Conservation (phyloP, 2,797 vertebrate species). For the Pseudocheirus occidentalis region DNA sequence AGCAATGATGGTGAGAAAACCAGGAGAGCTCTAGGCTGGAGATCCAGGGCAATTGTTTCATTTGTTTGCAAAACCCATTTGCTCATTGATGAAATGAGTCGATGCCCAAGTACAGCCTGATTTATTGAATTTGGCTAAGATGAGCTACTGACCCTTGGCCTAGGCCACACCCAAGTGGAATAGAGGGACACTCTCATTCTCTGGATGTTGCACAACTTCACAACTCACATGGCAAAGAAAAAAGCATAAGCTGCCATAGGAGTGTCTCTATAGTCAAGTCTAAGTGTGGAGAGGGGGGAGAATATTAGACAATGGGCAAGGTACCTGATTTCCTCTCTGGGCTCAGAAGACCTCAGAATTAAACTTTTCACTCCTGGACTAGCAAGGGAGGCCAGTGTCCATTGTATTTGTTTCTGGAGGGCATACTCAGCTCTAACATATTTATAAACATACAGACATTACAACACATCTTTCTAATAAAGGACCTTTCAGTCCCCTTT, state of each 20-base stretch:
- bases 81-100: not conserved
- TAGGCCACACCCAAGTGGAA: not conserved
- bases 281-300: constrained; percentile 28
- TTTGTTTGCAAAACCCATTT: not conserved
- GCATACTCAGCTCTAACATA: not conserved
- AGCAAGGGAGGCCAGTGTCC: constrained; percentile 10
- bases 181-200: not conserved
- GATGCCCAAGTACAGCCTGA: not conserved
- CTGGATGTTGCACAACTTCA: not conserved
- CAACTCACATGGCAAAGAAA: not conserved
- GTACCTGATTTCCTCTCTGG: constrained; percentile 40
- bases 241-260: not conserved
- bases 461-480: constrained; percentile 12
- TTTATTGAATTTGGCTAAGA: not conserved
- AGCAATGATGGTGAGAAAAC: not conserved
- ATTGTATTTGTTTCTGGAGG: constrained; percentile 50
- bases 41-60: not conserved
- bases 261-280: constrained; percentile 30
- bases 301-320: not conserved
- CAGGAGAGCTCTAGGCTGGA: not conserved
- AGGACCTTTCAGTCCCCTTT: constrained; percentile 22
- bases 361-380: constrained; percentile 2
- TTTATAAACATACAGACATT: constrained; percentile 61
- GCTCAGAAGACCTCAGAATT: not conserved
- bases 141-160: not conserved